phyloP scores from a whole-genome alignment of 2,797 vertebrate species.

The Sebastes trivittatus region DNA sequence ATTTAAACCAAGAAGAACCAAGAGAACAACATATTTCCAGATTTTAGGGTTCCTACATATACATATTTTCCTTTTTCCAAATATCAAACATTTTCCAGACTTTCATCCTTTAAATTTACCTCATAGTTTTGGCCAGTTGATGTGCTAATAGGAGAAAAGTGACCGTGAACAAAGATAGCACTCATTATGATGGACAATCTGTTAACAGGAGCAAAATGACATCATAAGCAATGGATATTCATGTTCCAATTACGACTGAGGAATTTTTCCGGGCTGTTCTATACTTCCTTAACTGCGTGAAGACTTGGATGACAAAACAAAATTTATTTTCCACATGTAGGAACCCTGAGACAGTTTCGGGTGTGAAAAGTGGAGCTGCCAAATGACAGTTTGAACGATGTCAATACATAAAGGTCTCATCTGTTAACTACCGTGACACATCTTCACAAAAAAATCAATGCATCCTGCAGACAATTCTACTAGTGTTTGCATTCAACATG shows the following conservation, averaged over 20 bases:
- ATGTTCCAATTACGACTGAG: not conserved
- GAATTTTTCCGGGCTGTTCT: not conserved
- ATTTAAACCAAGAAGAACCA: conserved; percentile 63
- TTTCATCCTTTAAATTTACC: conserved; percentile 2
- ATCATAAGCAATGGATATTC: not conserved
- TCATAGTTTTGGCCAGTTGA: not conserved
- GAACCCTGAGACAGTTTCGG: conserved; percentile 72
- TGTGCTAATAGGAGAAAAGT: not conserved
- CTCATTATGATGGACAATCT: not conserved
- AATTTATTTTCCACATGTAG: conserved; percentile 53
- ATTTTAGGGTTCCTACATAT: conserved; percentile 70
- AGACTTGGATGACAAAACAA: conserved; percentile 9
- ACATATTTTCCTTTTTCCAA: conserved; percentile 32
- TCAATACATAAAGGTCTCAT: conserved; percentile 65
- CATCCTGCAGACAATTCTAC: conserved; percentile 64
- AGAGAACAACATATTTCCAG: conserved; percentile 56
- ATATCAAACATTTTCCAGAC: not conserved
- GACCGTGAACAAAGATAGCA: conserved; percentile 10
- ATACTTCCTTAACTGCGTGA: not conserved
- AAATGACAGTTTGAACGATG: conserved; percentile 42
- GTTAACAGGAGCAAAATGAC: not conserved
- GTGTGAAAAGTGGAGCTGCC: conserved; percentile 59
- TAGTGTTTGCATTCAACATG: conserved; percentile 67
- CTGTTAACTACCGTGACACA: conserved; percentile 68
- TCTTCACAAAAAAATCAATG: conserved; percentile 69